Conservation (phyloP, 2,797 vertebrate genomes). For the Eulemur rubriventer region DNA sequence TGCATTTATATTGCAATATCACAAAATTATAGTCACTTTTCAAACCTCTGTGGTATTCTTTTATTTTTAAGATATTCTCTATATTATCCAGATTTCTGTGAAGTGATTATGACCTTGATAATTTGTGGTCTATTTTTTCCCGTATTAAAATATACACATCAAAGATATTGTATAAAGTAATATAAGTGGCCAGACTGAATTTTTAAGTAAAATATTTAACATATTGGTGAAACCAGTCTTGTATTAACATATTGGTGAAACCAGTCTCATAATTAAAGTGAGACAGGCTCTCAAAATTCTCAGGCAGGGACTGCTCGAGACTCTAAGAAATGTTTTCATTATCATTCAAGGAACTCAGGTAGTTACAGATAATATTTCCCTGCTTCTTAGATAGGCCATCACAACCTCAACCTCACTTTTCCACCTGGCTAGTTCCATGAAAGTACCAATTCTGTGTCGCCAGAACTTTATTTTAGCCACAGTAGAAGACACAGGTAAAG, state of each 20-base stretch:
- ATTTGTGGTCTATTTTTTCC: not conserved
- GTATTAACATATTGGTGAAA: not conserved
- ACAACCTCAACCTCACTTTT: not conserved
- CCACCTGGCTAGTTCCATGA: not conserved
- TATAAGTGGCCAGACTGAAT: not conserved
- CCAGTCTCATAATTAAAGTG: not conserved
- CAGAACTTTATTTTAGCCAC: not conserved
- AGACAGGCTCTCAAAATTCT: not conserved
- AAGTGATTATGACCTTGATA: not conserved
- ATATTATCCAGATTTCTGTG: not conserved
- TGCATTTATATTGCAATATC: not conserved
- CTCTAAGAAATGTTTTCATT: not conserved
- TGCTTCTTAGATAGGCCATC: not conserved
- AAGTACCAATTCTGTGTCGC: not conserved
- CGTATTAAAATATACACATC: not conserved
- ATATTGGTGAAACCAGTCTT: not conserved
- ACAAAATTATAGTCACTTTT: not conserved
- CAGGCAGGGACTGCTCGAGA: not conserved
- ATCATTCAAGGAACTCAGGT: not conserved
- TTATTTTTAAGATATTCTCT: not conserved
- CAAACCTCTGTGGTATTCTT: not conserved
- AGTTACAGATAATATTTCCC: not conserved
- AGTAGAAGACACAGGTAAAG: not conserved
- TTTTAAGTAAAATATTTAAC: constrained; percentile 1
- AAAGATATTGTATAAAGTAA: not conserved